Evolutionary conservation across 2,113 vertebrate genomes (phyloP).

Genomic region (Corvus moneduloides): DNA sequence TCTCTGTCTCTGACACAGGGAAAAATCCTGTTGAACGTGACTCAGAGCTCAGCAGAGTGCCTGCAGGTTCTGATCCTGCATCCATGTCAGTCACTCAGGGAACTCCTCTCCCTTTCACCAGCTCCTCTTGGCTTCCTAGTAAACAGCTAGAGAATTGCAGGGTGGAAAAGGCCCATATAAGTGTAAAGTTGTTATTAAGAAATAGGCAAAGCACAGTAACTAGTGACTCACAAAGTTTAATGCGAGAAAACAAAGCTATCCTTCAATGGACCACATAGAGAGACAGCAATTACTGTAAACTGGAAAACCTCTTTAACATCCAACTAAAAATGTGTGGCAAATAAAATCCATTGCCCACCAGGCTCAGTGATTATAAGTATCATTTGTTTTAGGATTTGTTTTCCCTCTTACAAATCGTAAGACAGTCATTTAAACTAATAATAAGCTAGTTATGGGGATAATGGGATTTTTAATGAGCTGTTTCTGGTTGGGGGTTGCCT

Average conservation of each 20-base stretch:
- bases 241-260: slow-evolving; percentile 35
- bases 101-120: slow-evolving; percentile 2
- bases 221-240: slow-evolving; percentile 11
- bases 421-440: slow-evolving; percentile 25
- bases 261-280: slow-evolving; percentile 26
- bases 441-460: neutral
- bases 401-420: neutral
- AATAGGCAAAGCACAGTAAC: neutral
- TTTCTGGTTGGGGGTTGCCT: neutral
- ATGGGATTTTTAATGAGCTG: slow-evolving; percentile 31
- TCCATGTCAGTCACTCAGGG: neutral
- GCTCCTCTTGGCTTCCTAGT: neutral
- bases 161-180: neutral
- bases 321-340: neutral
- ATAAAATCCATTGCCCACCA: slow-evolving; percentile 6
- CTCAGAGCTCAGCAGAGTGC: neutral
- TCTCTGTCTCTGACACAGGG: neutral
- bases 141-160: neutral
- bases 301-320: neutral
- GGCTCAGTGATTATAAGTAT: neutral
- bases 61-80: slow-evolving; percentile 3
- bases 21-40: neutral
- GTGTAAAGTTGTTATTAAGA: slow-evolving; percentile 24
- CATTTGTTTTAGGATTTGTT: neutral
- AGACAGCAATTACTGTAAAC: neutral